Percentiles rank a stretch among this genome's conserved stretches.
These are phyloP conservation scores for Malurus leucopterus DNA, from an alignment of 2,797 vertebrate species.

Conservation along the genomic window DNA sequence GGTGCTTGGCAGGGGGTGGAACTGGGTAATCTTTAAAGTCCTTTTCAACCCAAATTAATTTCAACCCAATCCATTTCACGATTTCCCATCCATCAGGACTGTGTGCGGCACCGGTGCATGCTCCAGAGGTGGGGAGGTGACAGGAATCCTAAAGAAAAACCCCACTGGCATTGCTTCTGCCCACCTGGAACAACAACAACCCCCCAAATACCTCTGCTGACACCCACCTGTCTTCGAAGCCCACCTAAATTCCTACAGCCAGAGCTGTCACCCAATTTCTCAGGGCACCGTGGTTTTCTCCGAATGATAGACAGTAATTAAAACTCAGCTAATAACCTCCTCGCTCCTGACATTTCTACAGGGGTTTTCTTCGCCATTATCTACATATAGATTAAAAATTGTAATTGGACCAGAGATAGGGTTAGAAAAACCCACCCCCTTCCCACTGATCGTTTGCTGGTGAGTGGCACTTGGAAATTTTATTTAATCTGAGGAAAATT, in stretches of 20 bases:
- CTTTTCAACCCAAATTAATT: neutral
- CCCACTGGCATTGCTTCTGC: neutral
- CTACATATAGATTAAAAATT: constrained; percentile 98
- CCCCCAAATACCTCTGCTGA: neutral
- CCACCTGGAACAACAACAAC: neutral
- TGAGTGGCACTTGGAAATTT: constrained; percentile 90
- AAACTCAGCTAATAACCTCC: constrained; percentile 96
- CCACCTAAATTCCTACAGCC: constrained; percentile 57
- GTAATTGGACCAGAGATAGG: constrained; percentile 91
- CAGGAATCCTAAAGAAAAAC: neutral
- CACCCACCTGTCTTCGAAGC: neutral
- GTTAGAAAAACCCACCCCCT: constrained; percentile 85
- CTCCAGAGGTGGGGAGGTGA: neutral
- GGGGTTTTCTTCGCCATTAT: constrained; percentile 90
- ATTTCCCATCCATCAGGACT: neutral
- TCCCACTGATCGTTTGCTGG: constrained; percentile 78
- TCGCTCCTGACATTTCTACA: constrained; percentile 94
- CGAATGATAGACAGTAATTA: constrained; percentile 97
- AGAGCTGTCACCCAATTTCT: constrained; percentile 74
- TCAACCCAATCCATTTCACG: neutral
- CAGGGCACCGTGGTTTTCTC: constrained; percentile 62
- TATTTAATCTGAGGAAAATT: constrained; percentile 90
- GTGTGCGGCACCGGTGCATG: rapidly evolving
- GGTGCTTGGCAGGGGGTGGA: neutral
- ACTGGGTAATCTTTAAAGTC: neutral